Base-by-base conservation (phyloP, 2,113 vertebrate species). In the Leucoraja erinaceus region DNA sequence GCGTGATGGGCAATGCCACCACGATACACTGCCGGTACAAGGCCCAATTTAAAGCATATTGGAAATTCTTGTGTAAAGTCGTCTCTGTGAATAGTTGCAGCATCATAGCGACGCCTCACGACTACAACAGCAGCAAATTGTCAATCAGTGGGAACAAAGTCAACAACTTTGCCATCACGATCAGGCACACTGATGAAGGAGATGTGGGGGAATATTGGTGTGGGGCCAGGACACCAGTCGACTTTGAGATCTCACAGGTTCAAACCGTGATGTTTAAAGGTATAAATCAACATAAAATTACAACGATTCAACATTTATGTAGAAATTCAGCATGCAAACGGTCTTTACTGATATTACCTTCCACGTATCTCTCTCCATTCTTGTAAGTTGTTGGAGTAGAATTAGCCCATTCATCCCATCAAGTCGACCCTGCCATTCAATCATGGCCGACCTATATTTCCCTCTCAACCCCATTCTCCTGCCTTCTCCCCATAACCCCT, bases 51-150 rank as follows among this genome's bases (percentile, higher is more conserved):
- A 22, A 0, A 47, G 0, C 0, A 5, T 74, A 91, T 28, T 3
- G 38, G 33, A 91, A 91, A 28, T 91, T 91, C 33, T 28, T 91
- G 3, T 91, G 90, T 74, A 91, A 91, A 91, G 90, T 47, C 47
- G 54, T 18, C 68, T 74, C 90, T 54, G 38, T 72, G 18, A 91
- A 91, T 25, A 54, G 70, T 6, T 91, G 68, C 22, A 72, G 18
- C 12, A 4, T 18, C 22, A 91, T 91, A 54, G 90, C 90, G 5
- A 38, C 4, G 0, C 54, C 90, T 9, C 6, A 54, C 2, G 2
- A 18, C 16, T 20, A 4, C 12, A 66, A 66, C 14, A 72, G 18
- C 70, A 72, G 70, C 18, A 72, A 72, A 4, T 20, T 9, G 11
- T 22, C 63, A 68, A 90, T 70, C n/a, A 90, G 0, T 22, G 10